Percentiles rank a stretch among this genome's conserved stretches.
phyloP scores from a whole-genome alignment of 2,797 vertebrate genomes.

The Selene dorsalis region DNA sequence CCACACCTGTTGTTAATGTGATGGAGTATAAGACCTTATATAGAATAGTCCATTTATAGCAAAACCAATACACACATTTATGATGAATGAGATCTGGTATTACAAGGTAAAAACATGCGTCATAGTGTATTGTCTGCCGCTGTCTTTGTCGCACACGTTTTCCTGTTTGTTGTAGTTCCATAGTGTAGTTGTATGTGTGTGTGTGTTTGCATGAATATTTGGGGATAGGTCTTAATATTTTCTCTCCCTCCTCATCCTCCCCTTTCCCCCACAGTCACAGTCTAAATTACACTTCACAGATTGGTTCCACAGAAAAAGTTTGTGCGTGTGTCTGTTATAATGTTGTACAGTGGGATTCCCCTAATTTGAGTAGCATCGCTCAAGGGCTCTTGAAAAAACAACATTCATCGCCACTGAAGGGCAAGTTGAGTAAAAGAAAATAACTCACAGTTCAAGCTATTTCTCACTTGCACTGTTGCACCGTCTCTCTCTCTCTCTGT shows the following conservation, averaged over 20 bases:
- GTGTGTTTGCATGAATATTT: neutral
- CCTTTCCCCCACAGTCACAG: neutral
- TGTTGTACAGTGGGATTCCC: slow-evolving; percentile 26
- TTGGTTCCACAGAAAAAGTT: slow-evolving; percentile 36
- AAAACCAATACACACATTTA: slow-evolving; percentile 6
- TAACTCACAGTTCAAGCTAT: slow-evolving; percentile 36
- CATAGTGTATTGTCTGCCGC: neutral
- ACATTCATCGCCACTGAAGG: slow-evolving; percentile 39
- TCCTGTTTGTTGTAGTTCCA: neutral
- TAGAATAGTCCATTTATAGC: slow-evolving; percentile 56
- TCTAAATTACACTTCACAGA: slow-evolving; percentile 38
- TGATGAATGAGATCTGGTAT: slow-evolving; percentile 32
- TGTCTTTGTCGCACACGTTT: neutral
- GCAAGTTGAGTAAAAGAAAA: slow-evolving; percentile 34
- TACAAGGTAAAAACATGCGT: slow-evolving; percentile 21
- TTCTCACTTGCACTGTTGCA: slow-evolving; percentile 26
- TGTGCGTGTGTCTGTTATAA: slow-evolving; percentile 7
- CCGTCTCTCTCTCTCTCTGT: neutral
- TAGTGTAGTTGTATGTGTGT: slow-evolving; percentile 8
- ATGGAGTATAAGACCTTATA: slow-evolving; percentile 44
- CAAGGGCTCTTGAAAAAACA: slow-evolving; percentile 40
- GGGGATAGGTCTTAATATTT: neutral
- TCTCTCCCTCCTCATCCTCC: neutral
- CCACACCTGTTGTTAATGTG: slow-evolving; percentile 65
- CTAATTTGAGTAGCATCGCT: slow-evolving; percentile 39